These are phyloP conservation scores for Henicopernis longicauda DNA, from an alignment of 2,113 vertebrate species.

Conservation along the genomic window DNA sequence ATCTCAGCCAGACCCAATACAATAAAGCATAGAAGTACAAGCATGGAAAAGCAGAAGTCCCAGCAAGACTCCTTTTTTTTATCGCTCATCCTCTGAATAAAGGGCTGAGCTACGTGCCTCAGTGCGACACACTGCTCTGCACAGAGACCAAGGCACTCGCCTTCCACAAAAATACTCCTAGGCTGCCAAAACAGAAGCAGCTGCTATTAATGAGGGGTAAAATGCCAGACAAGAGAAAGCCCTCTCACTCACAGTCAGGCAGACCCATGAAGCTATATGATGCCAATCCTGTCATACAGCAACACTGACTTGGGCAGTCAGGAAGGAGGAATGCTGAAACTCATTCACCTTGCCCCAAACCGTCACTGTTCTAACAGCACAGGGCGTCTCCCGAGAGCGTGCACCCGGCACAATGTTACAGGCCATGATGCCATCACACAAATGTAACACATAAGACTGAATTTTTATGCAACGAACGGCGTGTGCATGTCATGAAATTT, in stretches of 20 bases:
- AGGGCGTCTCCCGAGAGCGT: fast-evolving
- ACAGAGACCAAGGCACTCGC: not conserved
- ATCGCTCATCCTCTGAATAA: not conserved
- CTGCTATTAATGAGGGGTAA: not conserved
- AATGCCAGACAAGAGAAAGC: not conserved
- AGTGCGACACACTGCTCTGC: fast-evolving
- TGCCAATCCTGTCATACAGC: not conserved
- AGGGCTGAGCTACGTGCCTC: not conserved
- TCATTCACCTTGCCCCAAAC: not conserved
- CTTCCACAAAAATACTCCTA: not conserved
- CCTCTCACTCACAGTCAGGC: not conserved
- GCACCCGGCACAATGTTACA: fast-evolving
- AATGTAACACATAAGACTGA: not conserved
- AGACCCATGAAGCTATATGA: not conserved
- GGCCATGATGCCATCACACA: not conserved
- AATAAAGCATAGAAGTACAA: not conserved
- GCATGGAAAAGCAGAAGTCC: not conserved
- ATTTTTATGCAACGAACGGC: not conserved
- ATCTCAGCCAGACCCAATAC: too few relatives aligned
- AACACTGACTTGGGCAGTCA: not conserved
- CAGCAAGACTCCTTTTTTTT: not conserved
- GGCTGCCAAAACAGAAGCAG: not conserved
- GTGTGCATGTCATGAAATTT: fast-evolving
- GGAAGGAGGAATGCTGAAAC: not conserved
- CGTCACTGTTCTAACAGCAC: not conserved